Conservation (phyloP, 2,888 invertebrate species). For the Hemithea aestivaria region DNA sequence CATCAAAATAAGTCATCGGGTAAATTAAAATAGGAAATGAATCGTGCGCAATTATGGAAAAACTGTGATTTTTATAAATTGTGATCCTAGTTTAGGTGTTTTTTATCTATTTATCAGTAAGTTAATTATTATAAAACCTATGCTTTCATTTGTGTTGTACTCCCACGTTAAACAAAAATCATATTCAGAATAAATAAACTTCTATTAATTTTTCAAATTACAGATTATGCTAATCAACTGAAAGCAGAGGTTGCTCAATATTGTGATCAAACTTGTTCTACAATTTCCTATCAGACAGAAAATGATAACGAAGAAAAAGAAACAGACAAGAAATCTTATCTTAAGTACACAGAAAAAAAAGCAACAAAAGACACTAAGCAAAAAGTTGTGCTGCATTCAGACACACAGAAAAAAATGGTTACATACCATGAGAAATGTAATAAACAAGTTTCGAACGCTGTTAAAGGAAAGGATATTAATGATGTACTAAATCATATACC, state of each 20-base stretch:
- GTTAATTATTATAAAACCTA: background rate
- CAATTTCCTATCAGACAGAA: constrained; percentile 12
- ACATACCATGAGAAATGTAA: background rate
- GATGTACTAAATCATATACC: too few species aligned
- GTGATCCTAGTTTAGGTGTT: too few species aligned
- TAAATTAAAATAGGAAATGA: too few species aligned
- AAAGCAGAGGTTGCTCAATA: constrained; percentile 29
- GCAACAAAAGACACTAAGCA: too few species aligned
- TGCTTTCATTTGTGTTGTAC: constrained; percentile 55
- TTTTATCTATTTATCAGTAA: too few species aligned
- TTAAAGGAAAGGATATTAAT: too few species aligned
- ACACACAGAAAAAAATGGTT: too few species aligned
- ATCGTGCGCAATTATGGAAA: too few species aligned
- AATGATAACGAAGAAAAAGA: background rate
- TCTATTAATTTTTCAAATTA: constrained; percentile 22
- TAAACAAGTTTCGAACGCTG: background rate
- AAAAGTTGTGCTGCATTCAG: too few species aligned
- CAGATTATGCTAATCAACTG: constrained; percentile 50
- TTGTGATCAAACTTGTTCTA: constrained; percentile 25
- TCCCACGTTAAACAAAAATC: constrained; percentile 46
- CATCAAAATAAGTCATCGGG: too few species aligned
- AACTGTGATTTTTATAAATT: too few species aligned
- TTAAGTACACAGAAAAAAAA: constrained; percentile 5
- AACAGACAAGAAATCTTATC: background rate
- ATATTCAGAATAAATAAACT: constrained; percentile 3